These are phyloP conservation scores for Cottoperca gobio DNA, from an alignment of 2,797 vertebrate genomes.

Conservation along the genomic window DNA sequence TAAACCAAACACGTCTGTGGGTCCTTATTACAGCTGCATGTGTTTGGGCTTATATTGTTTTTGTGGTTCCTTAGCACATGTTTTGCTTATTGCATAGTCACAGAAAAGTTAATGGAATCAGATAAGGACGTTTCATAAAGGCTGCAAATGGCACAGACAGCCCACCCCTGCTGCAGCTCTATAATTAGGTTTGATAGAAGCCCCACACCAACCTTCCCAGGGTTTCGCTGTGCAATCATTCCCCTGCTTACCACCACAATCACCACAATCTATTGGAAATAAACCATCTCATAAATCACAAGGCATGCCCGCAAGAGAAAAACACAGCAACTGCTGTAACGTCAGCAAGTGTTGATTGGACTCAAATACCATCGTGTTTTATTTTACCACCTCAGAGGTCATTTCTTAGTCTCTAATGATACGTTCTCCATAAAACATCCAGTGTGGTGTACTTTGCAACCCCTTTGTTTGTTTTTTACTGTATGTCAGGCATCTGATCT, in stretches of 20 bases:
- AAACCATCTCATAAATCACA: conserved; percentile 8
- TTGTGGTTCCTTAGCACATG: background rate
- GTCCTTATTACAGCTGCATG: background rate
- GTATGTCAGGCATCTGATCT: too few species aligned
- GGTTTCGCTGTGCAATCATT: conserved; percentile 8
- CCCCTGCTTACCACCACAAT: background rate
- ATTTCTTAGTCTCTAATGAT: too few species aligned
- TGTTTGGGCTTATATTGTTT: background rate
- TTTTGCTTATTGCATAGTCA: conserved; percentile 1
- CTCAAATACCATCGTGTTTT: background rate
- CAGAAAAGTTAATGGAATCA: conserved; percentile 50
- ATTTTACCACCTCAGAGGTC: too few species aligned
- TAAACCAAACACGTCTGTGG: background rate
- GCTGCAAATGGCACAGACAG: conserved; percentile 46
- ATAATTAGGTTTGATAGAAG: conserved; percentile 47
- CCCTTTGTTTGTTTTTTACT: too few species aligned
- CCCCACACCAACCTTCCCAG: background rate
- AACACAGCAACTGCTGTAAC: background rate
- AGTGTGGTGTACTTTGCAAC: too few species aligned
- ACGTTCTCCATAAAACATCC: too few species aligned
- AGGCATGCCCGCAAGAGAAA: background rate
- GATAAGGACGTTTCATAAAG: conserved; percentile 56
- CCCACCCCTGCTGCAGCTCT: conserved; percentile 9
- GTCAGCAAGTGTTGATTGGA: conserved; percentile 5
- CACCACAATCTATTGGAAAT: background rate